Percentiles rank a stretch among this genome's conserved stretches.
Evolutionary conservation across 2,888 invertebrate genomes (phyloP).

Genomic region (Andrena trimmerana): DNA sequence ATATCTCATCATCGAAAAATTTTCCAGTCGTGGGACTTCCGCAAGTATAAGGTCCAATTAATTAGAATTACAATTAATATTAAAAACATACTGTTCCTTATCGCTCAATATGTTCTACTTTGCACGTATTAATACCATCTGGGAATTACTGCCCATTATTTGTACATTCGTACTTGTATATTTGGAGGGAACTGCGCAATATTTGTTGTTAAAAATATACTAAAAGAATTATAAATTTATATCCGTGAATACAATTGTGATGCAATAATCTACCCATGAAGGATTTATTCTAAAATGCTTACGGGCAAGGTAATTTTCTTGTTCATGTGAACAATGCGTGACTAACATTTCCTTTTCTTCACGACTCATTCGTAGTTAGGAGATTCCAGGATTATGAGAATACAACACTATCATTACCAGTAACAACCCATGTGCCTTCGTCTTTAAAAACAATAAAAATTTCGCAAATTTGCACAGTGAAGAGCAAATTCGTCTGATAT

Average conservation of each 20-base stretch:
- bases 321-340: constrained; percentile 23
- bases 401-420: background rate
- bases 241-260: background rate
- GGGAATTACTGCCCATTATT: no score
- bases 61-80: background rate
- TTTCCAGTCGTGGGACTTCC: background rate
- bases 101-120: no score
- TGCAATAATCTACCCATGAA: background rate
- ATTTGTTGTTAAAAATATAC: background rate
- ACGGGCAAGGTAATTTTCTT: background rate
- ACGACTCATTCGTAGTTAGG: constrained; percentile 30
- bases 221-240: background rate
- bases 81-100: background rate
- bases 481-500: no score
- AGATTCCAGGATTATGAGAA: constrained; percentile 18
- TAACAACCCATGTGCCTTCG: background rate
- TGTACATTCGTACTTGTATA: no score
- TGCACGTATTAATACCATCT: no score
- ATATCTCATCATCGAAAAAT: background rate
- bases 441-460: background rate
- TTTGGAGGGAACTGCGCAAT: background rate
- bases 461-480: no score
- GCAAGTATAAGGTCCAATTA: background rate
- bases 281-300: background rate
- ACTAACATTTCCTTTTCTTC: constrained; percentile 41